Base-by-base conservation (phyloP, 2,797 vertebrate species). In the Oreortyx pictus region DNA sequence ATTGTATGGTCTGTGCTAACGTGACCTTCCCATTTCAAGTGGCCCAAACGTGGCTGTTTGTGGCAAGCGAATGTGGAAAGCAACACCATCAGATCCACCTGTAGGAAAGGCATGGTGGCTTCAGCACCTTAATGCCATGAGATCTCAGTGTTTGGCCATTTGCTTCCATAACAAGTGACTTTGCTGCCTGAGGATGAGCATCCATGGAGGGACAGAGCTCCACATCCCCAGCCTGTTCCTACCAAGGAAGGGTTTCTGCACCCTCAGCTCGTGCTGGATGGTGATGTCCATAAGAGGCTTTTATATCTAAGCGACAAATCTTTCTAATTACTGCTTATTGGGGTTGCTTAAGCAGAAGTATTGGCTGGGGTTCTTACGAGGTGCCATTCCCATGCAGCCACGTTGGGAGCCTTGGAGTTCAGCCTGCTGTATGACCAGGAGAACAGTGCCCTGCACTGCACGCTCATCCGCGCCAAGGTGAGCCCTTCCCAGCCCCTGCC, bases 381-480 rank as follows among this genome's bases (percentile, higher is more conserved):
- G 37, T 82, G 14, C 24, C 61, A 1, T 70, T 87, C 3, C 5
- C 22, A 17, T 27, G 86, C 79, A 99, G 99, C 99, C 56, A 99
- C 98, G 0, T 97, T 99, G 96, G 99, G 99, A 37, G 97, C 97
- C 11, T 95, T 99, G 97, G 99, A 99, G 94, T 99, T 99, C 98
- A 99, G 98, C 77, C 97, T 99, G 37, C 98, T 98, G 7, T 99
- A 99, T 0, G 97, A 99, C 74, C 98, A 98, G 94, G 98, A 98
- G 60, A 98, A 96, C 89, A 98, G 98, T 83, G 97, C 97, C 27
- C 96, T 99, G 76, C 98, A 99, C 62, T 99, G 99, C 88, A 98
- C 97, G 47, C 97, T 99, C 67, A 96, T 98, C 77, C 99, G 98
- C 97, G 99, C 98, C n/a, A 99, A 99, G 98, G 99, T 99, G 88